Evolutionary conservation across 2,888 invertebrate genomes (phyloP).

Genomic region (Idaea biselata): DNA sequence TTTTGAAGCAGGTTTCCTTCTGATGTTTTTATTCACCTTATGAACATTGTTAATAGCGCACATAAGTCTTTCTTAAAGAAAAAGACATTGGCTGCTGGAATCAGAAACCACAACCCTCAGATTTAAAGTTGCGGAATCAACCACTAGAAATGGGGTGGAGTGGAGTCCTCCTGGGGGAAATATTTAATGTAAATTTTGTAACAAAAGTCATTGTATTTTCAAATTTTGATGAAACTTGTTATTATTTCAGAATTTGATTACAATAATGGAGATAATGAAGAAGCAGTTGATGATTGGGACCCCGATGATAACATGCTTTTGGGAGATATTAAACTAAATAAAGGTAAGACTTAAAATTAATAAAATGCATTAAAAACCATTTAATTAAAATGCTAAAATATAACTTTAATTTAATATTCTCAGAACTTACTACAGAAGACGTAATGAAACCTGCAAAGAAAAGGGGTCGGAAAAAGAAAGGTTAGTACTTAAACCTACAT

Average conservation of each 20-base stretch:
- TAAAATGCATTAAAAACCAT: not conserved
- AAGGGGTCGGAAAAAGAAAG: slow-evolving; percentile 61
- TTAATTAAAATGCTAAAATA: not conserved
- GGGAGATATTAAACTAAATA: slow-evolving; percentile 44
- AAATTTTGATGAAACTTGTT: not conserved
- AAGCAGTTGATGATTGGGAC: slow-evolving; percentile 59
- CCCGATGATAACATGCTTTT: slow-evolving; percentile 59
- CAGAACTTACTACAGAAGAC: slow-evolving; percentile 33
- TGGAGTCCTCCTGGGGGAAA: too few relatives aligned
- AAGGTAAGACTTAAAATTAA: slow-evolving; percentile 27
- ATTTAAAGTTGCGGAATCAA: too few relatives aligned
- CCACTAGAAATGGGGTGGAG: too few relatives aligned
- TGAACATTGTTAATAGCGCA: too few relatives aligned
- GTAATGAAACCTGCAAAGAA: slow-evolving; percentile 51
- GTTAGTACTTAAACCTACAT: slow-evolving; percentile 32
- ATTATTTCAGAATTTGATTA: slow-evolving; percentile 46
- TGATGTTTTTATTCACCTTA: too few relatives aligned
- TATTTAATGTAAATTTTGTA: too few relatives aligned
- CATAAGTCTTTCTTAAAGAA: too few relatives aligned
- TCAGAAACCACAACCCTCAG: too few relatives aligned
- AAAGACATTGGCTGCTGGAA: too few relatives aligned
- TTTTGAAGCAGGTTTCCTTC: too few relatives aligned
- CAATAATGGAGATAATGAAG: slow-evolving; percentile 40
- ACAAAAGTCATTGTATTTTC: too few relatives aligned
- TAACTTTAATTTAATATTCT: slow-evolving; percentile 10